Evolutionary conservation across 2,888 invertebrate genomes (phyloP).

Genomic region (Ormyrus rosae): DNA sequence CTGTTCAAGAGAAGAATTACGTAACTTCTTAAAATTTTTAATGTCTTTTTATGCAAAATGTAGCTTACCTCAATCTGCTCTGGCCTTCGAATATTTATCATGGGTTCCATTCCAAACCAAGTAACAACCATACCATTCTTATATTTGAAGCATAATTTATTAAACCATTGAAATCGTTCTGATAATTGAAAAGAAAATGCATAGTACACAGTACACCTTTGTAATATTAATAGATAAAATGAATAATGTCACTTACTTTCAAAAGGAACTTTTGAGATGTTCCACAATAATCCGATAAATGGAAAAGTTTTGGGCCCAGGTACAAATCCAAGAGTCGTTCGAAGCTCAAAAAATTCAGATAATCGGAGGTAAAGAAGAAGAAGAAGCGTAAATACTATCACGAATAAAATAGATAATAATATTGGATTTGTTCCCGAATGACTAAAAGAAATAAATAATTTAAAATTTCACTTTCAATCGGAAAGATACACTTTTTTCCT

Average conservation of each 20-base stretch:
- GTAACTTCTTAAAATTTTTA: too few species aligned
- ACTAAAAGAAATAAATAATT: too few species aligned
- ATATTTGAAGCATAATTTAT: constrained; percentile 56
- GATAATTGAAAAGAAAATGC: neutral
- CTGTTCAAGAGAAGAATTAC: too few species aligned
- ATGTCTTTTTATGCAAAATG: neutral
- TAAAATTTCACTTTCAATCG: too few species aligned
- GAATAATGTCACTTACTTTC: constrained; percentile 56
- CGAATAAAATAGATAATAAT: constrained; percentile 23
- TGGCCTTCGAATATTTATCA: constrained; percentile 63
- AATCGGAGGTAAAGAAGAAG: constrained; percentile 37
- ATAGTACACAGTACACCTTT: neutral
- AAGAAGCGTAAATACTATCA: constrained; percentile 19
- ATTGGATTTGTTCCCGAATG: constrained; percentile 20
- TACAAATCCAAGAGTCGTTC: constrained; percentile 58
- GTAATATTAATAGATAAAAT: neutral
- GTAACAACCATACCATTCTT: constrained; percentile 61
- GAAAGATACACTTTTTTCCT: too few species aligned
- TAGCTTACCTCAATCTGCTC: constrained; percentile 63
- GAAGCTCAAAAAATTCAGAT: constrained; percentile 51
- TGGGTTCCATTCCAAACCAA: constrained; percentile 59
- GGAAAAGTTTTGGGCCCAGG: constrained; percentile 62
- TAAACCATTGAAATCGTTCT: constrained; percentile 63
- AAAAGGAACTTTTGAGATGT: constrained; percentile 48
- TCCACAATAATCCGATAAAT: constrained; percentile 58